phyloP scores from a whole-genome alignment of 1,140 invertebrate species.

The Heterodera schachtii region DNA sequence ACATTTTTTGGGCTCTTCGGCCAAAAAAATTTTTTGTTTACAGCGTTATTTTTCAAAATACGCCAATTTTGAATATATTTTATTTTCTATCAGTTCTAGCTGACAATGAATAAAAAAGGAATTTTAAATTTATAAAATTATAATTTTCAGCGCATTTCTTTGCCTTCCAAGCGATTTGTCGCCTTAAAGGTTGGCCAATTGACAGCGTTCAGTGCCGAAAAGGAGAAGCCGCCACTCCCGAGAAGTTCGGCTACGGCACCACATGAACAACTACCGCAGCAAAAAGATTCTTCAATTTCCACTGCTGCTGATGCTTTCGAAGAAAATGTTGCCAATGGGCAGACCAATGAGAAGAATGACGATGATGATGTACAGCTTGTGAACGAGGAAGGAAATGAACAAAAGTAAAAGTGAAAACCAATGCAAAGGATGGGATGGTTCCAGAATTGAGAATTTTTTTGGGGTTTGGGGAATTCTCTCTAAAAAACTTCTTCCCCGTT shows the following conservation, averaged over 20 bases:
- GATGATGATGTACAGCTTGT: not conserved
- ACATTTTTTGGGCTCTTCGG: no score
- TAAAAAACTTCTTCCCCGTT: no score
- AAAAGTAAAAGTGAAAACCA: not conserved
- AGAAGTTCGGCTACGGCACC: no score
- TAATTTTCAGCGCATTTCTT: not conserved
- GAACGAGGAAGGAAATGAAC: not conserved
- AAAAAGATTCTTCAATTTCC: not conserved
- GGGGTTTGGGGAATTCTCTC: no score
- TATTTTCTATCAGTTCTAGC: no score
- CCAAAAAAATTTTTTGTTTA: no score
- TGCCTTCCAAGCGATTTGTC: not conserved
- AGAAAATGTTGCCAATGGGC: not conserved
- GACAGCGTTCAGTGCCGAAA: not conserved
- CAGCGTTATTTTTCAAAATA: no score
- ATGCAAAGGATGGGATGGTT: no score
- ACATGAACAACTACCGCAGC: no score
- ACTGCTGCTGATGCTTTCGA: not conserved
- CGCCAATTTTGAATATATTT: no score
- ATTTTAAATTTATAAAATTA: not conserved
- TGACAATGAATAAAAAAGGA: no score
- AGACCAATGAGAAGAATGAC: not conserved
- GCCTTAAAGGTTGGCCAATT: not conserved
- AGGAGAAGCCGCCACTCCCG: not conserved
- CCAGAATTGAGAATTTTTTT: no score